A percentile compares a stretch with the other conserved stretches of the same genome.
Conservation (phyloP, 2,888 invertebrate species). For the Hydrotaea diabolus region DNA sequence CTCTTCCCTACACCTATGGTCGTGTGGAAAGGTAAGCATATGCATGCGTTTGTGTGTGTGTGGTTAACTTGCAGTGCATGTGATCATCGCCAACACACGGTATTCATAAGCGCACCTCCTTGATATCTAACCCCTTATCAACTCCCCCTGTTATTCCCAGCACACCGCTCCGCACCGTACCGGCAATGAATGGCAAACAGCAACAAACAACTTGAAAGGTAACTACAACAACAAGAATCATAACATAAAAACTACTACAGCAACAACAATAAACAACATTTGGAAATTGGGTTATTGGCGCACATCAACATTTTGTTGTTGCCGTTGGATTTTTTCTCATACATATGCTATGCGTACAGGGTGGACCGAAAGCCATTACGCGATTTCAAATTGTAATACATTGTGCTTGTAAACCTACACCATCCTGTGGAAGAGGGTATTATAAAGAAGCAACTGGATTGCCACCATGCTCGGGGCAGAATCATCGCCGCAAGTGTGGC, state of each 20-base stretch:
- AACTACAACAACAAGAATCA: slow-evolving; percentile 20
- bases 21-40: neutral
- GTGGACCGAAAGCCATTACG: neutral
- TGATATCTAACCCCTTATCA: neutral
- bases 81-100: neutral
- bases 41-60: too few relatives aligned
- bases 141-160: too few relatives aligned
- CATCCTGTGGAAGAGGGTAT: too few relatives aligned
- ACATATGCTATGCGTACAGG: slow-evolving; percentile 24
- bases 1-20: too few relatives aligned
- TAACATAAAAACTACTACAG: neutral
- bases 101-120: neutral
- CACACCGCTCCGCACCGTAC: neutral
- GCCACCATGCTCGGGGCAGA: too few relatives aligned
- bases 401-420: too few relatives aligned
- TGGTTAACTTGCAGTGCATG: too few relatives aligned
- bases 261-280: slow-evolving; percentile 40
- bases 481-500: too few relatives aligned
- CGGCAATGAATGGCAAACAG: slow-evolving; percentile 17
- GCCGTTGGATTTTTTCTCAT: slow-evolving; percentile 42
- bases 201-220: slow-evolving; percentile 15
- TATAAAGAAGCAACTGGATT: too few relatives aligned
- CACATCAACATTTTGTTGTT: slow-evolving; percentile 62
- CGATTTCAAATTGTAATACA: too few relatives aligned
- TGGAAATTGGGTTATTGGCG: slow-evolving; percentile 66